These are phyloP conservation scores for Lepisosteus osseus DNA, from an alignment of 2,113 vertebrate species.

Conservation along the genomic window DNA sequence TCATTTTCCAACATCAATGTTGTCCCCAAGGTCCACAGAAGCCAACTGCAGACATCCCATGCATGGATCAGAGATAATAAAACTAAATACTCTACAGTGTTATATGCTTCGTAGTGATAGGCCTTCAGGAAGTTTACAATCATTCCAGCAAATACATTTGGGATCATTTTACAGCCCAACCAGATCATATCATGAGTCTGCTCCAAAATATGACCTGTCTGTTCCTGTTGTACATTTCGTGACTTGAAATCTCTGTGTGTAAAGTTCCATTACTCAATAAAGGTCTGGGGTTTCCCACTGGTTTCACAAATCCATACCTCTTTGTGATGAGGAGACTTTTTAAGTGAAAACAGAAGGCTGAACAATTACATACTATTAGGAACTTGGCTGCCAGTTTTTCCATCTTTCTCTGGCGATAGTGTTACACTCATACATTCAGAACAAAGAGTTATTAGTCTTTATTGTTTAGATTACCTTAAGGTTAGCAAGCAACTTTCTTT, in stretches of 20 bases:
- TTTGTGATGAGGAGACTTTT: background rate
- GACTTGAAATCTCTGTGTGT: background rate
- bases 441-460: background rate
- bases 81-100: background rate
- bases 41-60: too few species aligned
- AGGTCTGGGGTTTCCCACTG: background rate
- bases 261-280: constrained; percentile 7
- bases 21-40: too few species aligned
- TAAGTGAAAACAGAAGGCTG: background rate
- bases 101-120: background rate
- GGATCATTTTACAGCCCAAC: background rate
- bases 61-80: too few species aligned
- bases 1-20: too few species aligned
- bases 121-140: background rate
- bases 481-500: too few species aligned
- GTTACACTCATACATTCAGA: background rate
- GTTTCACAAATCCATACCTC: background rate
- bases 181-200: constrained; percentile 2
- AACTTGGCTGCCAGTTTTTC: background rate
- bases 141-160: background rate
- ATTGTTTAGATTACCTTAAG: too few species aligned
- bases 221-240: constrained; percentile 4
- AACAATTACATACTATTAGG: background rate
- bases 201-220: constrained; percentile 9
- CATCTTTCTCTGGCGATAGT: too few species aligned